Percentiles rank a stretch among this genome's conserved stretches.
These are phyloP conservation scores for Penaeus monodon DNA, from an alignment of 2,888 invertebrate genomes.

Conservation along the genomic window DNA sequence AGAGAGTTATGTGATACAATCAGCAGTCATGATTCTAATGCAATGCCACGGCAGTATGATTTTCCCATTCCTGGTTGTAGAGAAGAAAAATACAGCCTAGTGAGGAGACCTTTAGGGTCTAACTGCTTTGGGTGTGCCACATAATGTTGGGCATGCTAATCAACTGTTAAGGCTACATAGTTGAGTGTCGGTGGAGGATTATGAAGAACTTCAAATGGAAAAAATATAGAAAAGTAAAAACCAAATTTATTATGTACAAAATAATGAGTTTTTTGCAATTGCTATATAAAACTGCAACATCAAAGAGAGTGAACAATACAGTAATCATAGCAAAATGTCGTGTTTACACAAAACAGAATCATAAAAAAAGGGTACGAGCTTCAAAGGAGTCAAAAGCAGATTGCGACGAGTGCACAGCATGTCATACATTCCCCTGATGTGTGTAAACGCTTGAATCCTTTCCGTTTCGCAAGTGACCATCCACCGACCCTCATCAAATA, in stretches of 20 bases:
- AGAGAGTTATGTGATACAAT: slow-evolving; percentile 41
- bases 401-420: too few species aligned
- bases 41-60: background rate
- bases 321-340: too few species aligned
- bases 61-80: background rate
- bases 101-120: slow-evolving; percentile 1
- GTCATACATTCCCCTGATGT: too few species aligned
- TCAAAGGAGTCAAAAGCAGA: too few species aligned
- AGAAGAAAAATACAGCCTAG: background rate
- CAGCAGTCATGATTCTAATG: slow-evolving; percentile 6
- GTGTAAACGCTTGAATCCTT: too few species aligned
- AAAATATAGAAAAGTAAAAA: background rate
- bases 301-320: too few species aligned
- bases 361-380: background rate
- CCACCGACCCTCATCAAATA: slow-evolving; percentile 26
- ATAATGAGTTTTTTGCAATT: background rate
- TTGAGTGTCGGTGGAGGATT: slow-evolving; percentile 36
- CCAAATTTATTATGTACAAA: background rate
- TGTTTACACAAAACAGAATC: background rate
- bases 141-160: slow-evolving; percentile 53
- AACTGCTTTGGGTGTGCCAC: slow-evolving; percentile 20
- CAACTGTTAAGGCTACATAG: slow-evolving; percentile 33
- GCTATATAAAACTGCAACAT: slow-evolving; percentile 2
- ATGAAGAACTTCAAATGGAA: slow-evolving; percentile 8
- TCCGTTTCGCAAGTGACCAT: background rate